Base-by-base conservation (phyloP, 2,888 invertebrate species). In the Drosophila affinis region DNA sequence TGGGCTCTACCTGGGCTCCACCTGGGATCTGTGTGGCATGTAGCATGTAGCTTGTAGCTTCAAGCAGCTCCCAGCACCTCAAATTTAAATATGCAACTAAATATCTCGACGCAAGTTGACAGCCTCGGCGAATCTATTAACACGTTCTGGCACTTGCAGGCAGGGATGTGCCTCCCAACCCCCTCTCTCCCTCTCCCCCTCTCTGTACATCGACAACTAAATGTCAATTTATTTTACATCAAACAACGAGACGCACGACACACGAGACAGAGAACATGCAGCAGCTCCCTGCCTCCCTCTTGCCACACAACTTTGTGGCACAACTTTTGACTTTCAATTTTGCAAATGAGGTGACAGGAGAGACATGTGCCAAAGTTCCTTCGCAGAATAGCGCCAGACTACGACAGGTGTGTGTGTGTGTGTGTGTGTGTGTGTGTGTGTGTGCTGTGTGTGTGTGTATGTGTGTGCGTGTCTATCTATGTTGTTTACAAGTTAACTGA, bases 251-350 rank as follows among this genome's bases (percentile, higher is more conserved):
- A 69, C 64, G 62, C 52, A 18, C 32, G 45, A 55, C 55, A 68
- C 64, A 67, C 52, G 21, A 39, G 45, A 55, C 58, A 68, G 46
- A 55, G 39, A 58, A 59, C 51, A 62, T 62, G 39, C 57, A 46
- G 39, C 12, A 12, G 34, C 34, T 29, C 46, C n/a, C 54, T 59
- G 34, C 53, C 17, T 5, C n/a, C n/a, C 29, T 9, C 29, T 29
- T 27, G 27, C 27, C 39, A 12, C 18, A 46, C 52, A 86, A 81
- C 71, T 85, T 85, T 84, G 29, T 47, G 17, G 67, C 64, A 72
- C 81, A 85, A 85, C 84, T 84, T 88, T 88, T 79, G 88, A 87
- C 84, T 87, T 85, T 87, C 84, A 88, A 81, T 88, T 88, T 88
- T 77, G 81, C 73, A 84, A 88, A 88, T 85, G 79, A 85, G 88